Percentiles rank a stretch among this genome's conserved stretches.
These are phyloP conservation scores for Alectoris magna DNA, from an alignment of 2,797 vertebrate genomes.

Conservation along the genomic window DNA sequence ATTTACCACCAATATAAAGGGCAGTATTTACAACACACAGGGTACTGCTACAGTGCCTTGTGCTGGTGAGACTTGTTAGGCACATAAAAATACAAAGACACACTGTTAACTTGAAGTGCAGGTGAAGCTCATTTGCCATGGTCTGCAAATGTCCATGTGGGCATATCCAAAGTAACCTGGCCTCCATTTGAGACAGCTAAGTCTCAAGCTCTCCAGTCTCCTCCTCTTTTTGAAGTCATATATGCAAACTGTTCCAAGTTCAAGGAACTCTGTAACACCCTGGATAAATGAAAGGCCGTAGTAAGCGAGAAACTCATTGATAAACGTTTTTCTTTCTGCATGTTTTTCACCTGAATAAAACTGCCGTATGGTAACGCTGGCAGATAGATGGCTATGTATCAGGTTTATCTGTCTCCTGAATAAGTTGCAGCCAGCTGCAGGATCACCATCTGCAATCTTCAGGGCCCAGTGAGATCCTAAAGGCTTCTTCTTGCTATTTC, in stretches of 20 bases:
- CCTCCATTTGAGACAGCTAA: not conserved
- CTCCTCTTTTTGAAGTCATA: not conserved
- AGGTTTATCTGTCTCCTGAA: not conserved
- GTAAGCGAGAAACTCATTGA: not conserved
- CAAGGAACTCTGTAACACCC: not conserved
- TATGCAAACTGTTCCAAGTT: not conserved
- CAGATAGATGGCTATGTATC: not conserved
- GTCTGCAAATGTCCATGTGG: not conserved
- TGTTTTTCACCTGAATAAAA: not conserved
- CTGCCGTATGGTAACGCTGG: not conserved
- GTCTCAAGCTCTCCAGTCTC: not conserved
- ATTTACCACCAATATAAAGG: not conserved
- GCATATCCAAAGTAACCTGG: not conserved
- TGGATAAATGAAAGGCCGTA: not conserved
- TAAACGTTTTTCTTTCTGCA: not conserved
- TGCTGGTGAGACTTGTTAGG: not conserved
- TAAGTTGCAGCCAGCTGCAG: not conserved
- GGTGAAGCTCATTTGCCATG: not conserved
- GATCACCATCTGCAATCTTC: not conserved
- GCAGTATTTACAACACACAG: not conserved
- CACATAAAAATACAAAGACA: not conserved
- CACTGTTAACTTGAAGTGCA: not conserved
- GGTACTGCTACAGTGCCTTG: not conserved
- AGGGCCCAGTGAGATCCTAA: not conserved
- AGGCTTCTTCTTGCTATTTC: conserved; percentile 4